Conservation (phyloP, 1,140 invertebrate species). For the Megathymus violae region DNA sequence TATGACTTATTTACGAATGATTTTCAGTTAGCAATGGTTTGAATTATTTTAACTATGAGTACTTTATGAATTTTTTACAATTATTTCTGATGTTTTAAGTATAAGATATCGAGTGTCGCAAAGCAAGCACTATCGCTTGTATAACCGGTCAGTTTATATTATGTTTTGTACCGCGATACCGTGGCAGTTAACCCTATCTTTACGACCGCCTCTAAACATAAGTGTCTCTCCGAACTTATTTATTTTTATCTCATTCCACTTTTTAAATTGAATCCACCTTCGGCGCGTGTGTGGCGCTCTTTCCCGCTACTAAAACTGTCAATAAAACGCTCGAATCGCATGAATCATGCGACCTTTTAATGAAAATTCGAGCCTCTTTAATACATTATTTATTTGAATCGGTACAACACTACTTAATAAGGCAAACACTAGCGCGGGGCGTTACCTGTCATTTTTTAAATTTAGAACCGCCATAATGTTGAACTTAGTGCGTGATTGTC, state of each 20-base stretch:
- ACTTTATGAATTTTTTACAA: no score
- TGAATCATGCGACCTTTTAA: conserved; percentile 69
- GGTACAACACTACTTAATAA: conserved; percentile 58
- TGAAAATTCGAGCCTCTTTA: conserved; percentile 72
- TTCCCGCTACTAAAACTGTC: conserved; percentile 73
- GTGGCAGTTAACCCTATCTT: conserved; percentile 82
- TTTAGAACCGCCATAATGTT: conserved; percentile 53
- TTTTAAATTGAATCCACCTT: conserved; percentile 80
- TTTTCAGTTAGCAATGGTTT: no score
- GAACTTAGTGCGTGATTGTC: conserved; percentile 49
- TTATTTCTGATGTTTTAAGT: conserved; percentile 2
- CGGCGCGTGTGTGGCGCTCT: conserved; percentile 76
- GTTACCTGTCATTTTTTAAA: conserved; percentile 55
- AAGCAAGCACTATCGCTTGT: conserved; percentile 46
- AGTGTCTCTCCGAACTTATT: conserved; percentile 80
- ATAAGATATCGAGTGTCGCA: conserved; percentile 34
- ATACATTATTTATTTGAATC: conserved; percentile 68
- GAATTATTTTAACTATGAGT: not conserved
- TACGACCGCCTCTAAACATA: conserved; percentile 80
- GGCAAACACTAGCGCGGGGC: conserved; percentile 49
- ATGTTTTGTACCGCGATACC: conserved; percentile 77
- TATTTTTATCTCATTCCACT: conserved; percentile 81
- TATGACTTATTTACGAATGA: no score
- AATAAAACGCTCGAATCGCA: conserved; percentile 67
- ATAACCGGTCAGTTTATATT: conserved; percentile 76